Evolutionary conservation across 2,888 invertebrate species (phyloP).

Genomic region (Eumacrocentrus americanus): DNA sequence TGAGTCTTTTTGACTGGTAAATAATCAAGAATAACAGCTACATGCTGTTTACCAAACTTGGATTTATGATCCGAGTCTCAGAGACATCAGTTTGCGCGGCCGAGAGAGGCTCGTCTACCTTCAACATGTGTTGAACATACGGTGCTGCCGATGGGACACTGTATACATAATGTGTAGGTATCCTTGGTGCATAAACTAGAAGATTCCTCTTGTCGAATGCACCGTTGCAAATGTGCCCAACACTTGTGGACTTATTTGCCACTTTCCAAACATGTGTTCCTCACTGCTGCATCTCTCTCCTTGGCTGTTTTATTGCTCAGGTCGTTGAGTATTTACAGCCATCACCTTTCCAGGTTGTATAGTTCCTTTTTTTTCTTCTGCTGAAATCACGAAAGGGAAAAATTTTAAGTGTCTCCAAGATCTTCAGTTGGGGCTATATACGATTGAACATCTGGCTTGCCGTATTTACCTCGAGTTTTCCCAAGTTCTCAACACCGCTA

Average conservation of each 20-base stretch:
- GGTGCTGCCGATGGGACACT: slow-evolving; percentile 20
- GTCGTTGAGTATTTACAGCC: neutral
- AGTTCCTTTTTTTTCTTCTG: neutral
- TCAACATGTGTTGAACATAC: slow-evolving; percentile 51
- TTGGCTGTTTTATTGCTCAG: slow-evolving; percentile 12
- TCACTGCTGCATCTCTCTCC: slow-evolving; percentile 9
- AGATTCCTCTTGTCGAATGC: neutral
- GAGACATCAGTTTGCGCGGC: slow-evolving; percentile 4
- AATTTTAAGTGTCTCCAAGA: neutral
- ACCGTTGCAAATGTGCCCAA: slow-evolving; percentile 16
- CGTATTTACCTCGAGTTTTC: neutral
- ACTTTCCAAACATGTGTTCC: slow-evolving; percentile 29
- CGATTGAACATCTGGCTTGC: too few species aligned
- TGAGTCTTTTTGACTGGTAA: neutral
- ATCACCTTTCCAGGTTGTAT: neutral
- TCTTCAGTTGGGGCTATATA: too few species aligned
- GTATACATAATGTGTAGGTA: slow-evolving; percentile 11
- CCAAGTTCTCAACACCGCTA: neutral
- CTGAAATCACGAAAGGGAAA: neutral
- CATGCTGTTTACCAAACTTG: neutral
- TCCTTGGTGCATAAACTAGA: slow-evolving; percentile 12
- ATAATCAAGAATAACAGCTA: neutral
- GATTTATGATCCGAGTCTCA: slow-evolving; percentile 14
- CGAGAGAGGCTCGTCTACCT: neutral
- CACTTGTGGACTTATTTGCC: slow-evolving; percentile 27